These are phyloP conservation scores for Heliothis virescens DNA, from an alignment of 1,140 invertebrate species.

Conservation along the genomic window DNA sequence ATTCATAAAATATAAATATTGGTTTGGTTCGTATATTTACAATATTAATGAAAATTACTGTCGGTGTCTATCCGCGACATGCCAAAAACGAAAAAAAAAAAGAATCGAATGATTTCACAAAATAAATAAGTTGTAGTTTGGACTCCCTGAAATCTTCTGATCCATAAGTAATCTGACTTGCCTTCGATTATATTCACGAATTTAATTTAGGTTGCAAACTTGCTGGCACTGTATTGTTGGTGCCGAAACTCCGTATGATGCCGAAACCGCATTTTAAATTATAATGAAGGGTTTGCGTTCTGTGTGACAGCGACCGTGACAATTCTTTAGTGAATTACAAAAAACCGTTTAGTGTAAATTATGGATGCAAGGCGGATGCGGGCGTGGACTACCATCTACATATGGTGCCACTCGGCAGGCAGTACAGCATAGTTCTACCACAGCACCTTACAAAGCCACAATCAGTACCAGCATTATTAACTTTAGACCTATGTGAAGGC, in stretches of 20 bases:
- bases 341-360: conserved; percentile 9
- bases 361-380: not conserved
- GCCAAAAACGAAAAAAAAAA: not conserved
- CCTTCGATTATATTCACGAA: too few species aligned
- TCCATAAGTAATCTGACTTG: too few species aligned
- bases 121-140: not conserved
- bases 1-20: not conserved
- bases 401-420: not conserved
- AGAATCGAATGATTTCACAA: not conserved
- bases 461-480: not conserved
- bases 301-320: not conserved
- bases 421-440: not conserved
- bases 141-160: too few species aligned
- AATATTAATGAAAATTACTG: conserved; percentile 1
- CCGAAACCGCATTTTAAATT: not conserved
- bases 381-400: not conserved
- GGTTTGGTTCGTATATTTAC: not conserved
- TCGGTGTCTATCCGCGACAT: not conserved
- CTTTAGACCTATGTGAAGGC: not conserved
- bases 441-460: not conserved
- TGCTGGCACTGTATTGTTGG: too few species aligned
- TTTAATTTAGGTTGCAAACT: too few species aligned
- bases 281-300: not conserved
- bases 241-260: too few species aligned
- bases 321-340: not conserved